A percentile compares a stretch with the other conserved stretches of the same genome.
Evolutionary conservation across 2,113 vertebrate species (phyloP).

Genomic region (Cryptomyrus ogoouensis): DNA sequence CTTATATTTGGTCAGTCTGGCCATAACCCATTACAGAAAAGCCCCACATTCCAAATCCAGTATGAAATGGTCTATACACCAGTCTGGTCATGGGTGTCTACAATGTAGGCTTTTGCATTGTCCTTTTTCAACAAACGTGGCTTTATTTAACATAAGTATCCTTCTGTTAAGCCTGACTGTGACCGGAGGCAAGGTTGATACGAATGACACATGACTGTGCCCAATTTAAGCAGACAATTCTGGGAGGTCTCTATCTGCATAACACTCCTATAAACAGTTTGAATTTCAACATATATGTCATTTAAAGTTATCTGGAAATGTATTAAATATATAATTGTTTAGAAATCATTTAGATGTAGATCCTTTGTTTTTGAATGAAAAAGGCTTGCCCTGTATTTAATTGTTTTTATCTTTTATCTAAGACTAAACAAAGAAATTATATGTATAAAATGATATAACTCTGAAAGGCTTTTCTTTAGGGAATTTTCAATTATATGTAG

Average conservation of each 20-base stretch:
- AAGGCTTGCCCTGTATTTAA: not conserved
- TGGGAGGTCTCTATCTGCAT: not conserved
- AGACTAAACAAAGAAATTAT: not conserved
- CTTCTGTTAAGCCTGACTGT: not conserved
- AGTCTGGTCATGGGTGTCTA: slow-evolving; percentile 14
- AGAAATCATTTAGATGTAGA: not conserved
- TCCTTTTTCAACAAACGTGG: not conserved
- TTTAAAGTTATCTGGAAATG: not conserved
- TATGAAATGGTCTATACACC: slow-evolving; percentile 12
- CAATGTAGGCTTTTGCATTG: not conserved
- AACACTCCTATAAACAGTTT: slow-evolving; percentile 1
- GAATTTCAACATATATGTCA: not conserved
- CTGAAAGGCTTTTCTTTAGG: not conserved
- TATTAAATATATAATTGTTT: not conserved
- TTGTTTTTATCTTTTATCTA: not conserved
- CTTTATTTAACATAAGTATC: not conserved
- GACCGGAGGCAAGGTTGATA: not conserved
- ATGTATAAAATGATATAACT: not conserved
- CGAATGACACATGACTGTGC: not conserved
- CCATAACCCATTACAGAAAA: slow-evolving; percentile 43
- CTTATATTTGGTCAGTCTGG: slow-evolving; percentile 21
- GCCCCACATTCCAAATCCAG: slow-evolving; percentile 43
- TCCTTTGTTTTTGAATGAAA: not conserved
- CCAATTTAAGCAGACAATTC: not conserved
- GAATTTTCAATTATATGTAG: not conserved